These are phyloP conservation scores for Watersipora subatra DNA, from an alignment of 1,140 invertebrate genomes.

Conservation along the genomic window DNA sequence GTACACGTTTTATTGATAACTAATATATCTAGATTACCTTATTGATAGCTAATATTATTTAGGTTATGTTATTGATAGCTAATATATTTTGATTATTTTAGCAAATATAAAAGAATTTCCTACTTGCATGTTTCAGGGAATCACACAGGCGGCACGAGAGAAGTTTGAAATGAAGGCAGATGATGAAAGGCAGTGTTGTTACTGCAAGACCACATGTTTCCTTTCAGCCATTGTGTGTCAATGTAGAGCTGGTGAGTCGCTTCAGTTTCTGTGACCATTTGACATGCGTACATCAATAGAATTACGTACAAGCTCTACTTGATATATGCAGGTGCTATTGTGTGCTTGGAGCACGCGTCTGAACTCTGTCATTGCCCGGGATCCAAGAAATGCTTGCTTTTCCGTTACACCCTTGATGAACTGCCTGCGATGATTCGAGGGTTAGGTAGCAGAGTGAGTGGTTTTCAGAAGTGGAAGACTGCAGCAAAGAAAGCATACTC, in stretches of 20 bases:
- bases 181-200: conserved; percentile 83
- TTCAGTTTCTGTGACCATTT: background rate
- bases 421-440: conserved; percentile 72
- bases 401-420: conserved; percentile 86
- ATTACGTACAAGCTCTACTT: background rate
- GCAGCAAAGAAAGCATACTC: conserved; percentile 67
- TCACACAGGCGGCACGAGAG: background rate
- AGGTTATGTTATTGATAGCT: background rate
- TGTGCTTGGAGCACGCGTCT: conserved; percentile 74
- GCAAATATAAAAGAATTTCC: background rate
- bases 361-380: conserved; percentile 70
- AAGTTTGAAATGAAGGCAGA: conserved; percentile 58
- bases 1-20: too few species aligned
- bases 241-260: conserved; percentile 49
- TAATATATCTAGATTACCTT: too few species aligned
- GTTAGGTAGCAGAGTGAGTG: conserved; percentile 71
- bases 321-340: conserved; percentile 48
- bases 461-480: conserved; percentile 76
- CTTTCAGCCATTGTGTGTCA: conserved; percentile 80
- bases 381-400: conserved; percentile 60
- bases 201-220: conserved; percentile 95
- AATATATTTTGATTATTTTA: background rate
- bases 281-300: background rate
- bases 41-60: background rate
- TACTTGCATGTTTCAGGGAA: background rate